Percentiles rank a stretch among this genome's conserved stretches.
phyloP scores from a whole-genome alignment of 2,113 vertebrate species.

The Lathamus discolor region DNA sequence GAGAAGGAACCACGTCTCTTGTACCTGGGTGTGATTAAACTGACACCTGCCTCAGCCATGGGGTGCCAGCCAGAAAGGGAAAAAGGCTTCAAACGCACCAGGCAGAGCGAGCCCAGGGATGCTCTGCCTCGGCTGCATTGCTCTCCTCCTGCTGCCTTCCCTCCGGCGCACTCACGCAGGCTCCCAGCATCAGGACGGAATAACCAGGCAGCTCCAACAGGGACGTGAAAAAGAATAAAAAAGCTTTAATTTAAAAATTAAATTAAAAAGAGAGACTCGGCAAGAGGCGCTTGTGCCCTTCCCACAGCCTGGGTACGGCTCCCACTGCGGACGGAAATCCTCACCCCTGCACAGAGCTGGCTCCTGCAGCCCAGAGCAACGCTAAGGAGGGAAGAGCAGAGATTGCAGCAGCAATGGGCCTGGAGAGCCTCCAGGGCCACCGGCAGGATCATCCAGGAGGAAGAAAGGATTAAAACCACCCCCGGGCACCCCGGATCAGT shows the following conservation, averaged over 20 bases:
- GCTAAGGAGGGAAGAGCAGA: slow-evolving; percentile 11
- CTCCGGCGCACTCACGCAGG: accelerated
- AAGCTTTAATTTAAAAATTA: slow-evolving; percentile 74
- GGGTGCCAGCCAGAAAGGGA: not conserved
- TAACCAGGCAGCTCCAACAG: slow-evolving; percentile 18
- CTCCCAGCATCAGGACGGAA: not conserved
- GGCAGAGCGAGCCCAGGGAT: not conserved
- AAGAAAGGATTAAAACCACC: not conserved
- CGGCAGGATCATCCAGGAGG: slow-evolving; percentile 12
- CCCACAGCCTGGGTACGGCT: not conserved
- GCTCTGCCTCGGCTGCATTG: not conserved
- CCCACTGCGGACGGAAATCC: slow-evolving; percentile 18
- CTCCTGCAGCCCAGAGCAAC: not conserved
- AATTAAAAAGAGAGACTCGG: slow-evolving; percentile 70
- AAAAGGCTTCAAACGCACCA: accelerated
- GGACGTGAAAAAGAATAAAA: slow-evolving; percentile 57
- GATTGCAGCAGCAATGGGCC: slow-evolving; percentile 13
- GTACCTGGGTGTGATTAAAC: not conserved
- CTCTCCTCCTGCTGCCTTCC: not conserved
- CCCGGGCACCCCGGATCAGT: not conserved
- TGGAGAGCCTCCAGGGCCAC: slow-evolving; percentile 33
- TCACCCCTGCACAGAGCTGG: not conserved
- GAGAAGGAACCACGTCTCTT: not conserved
- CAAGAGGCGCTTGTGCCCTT: slow-evolving; percentile 38
- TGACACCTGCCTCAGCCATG: accelerated